Base-by-base conservation (phyloP, 2,113 vertebrate genomes). In the Morphnarchus princeps region DNA sequence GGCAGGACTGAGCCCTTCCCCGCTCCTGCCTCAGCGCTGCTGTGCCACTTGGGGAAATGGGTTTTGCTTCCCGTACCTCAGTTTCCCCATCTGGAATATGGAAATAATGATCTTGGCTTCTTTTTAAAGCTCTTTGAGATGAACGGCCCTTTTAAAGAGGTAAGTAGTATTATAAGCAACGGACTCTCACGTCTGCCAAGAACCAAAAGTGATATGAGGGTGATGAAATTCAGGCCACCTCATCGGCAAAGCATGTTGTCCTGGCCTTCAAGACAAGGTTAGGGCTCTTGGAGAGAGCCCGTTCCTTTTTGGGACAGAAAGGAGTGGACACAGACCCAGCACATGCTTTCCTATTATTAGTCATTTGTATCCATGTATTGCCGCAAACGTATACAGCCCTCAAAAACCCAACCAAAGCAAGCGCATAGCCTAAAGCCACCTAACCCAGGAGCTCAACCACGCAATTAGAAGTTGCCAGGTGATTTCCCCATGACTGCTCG, bases 221-320 rank as follows among this genome's bases (percentile, higher is more conserved):
- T 95, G 95, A 97, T 92, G 95, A 97, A 95, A 97, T 94, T 95
- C 95, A 96, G 96, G 52, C 76, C 92, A 96, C 92, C 90, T 96
- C 94, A 96, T 95, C 97, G 76, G 95, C 69, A 87, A 97, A 97
- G 95, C 83, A 96, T 97, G 90, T 89, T 96, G 94, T 92, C 92
- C 95, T 96, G 96, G 97, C 96, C 91, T 95, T 97, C 96, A 97
- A 96, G 96, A 96, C 95, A 97, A 95, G 96, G 94, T 96, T 97
- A 96, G 89, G 91, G 54, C 89, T 76, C 91, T 87, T 89, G 29
- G 89, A 95, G 70, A 91, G 93, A 69, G 81, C 89, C 73, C 8
- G 7, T 79, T 97, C 96, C 97, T 95, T 97, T 97, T 96, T 73
- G 81, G 96, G 95, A 97, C 2, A 67, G 97, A 97, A 95, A 95